Evolutionary conservation across 2,888 invertebrate species (phyloP), one percentile per base, ranked within the genome.

Genomic region (Silvanus unidentatus): DNA sequence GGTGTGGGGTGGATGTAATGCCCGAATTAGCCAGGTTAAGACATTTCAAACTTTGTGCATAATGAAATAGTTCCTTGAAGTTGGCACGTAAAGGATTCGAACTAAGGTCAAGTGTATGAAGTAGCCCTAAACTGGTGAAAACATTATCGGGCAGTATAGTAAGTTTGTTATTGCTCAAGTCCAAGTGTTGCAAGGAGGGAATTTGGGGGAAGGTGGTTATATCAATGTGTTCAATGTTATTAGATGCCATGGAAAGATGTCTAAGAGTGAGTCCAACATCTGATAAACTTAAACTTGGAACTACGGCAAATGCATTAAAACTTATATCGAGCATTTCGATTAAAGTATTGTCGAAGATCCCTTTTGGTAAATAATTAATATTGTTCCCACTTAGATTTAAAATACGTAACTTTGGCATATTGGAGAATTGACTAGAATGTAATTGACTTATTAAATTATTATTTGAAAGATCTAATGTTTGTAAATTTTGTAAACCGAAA

Each of bases 111-210:
- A 93, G 75, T 59, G 82, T 81, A 56, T 91, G 81, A 49, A 91
- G 73, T 55, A 84, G 83, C 36, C 84, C 83, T 43, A 92, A 77
- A 63, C 88, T 86, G 15, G 86, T 86, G 69, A 93, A 92, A 13
- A 90, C 89, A 68, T 90, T 91, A 72, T 92, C 92, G 2, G 91
- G 90, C 52, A 93, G 72, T 51, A 91, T 87, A 12, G 87, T 87
- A 49, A 92, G 76, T 62, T 86, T 83, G 72, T 93, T 93, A 62
- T 80, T 78, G 37, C 86, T 85, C 62, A 93, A 72, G 72, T 88
- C 86, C 45, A 93, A 74, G 57, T 80, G 81, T 45, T 86, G 79
- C 36, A 93, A 73, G 66, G 85, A 86, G 42, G 89, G 86, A 22
- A 86, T 87, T 60, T 86, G 84, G 34, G 88, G 83, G 64, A 92